Conservation (phyloP, 2,888 invertebrate species). For the Netelia melanura region DNA sequence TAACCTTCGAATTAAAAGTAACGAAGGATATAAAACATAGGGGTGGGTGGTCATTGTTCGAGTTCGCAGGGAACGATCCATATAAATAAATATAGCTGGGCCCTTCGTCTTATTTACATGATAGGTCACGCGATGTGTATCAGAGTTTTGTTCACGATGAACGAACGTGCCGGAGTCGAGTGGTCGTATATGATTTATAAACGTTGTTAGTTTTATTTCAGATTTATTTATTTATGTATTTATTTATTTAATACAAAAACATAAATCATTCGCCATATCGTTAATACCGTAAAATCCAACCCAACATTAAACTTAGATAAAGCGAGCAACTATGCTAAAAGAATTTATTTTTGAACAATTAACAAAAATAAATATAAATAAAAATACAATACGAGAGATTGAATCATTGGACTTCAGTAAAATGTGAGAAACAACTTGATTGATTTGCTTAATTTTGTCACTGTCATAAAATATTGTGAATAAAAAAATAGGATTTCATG, state of each 20-base stretch:
- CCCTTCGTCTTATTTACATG: conserved; percentile 50
- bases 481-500: too few relatives aligned
- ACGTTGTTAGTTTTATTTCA: conserved; percentile 6
- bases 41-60: not conserved
- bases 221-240: conserved; percentile 11
- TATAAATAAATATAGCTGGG: not conserved
- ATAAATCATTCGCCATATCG: too few relatives aligned
- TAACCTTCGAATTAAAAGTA: not conserved
- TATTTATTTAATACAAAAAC: conserved; percentile 19
- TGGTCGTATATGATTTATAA: not conserved
- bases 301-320: not conserved
- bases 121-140: conserved; percentile 29
- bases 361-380: not conserved
- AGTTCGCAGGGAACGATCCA: not conserved
- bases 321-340: not conserved
- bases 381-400: not conserved
- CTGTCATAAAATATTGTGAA: too few relatives aligned
- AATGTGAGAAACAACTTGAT: too few relatives aligned
- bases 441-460: too few relatives aligned
- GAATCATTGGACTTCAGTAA: too few relatives aligned
- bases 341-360: not conserved
- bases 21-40: not conserved
- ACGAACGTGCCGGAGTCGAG: conserved; percentile 8
- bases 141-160: conserved; percentile 24
- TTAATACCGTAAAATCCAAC: not conserved